Evolutionary conservation across 1,140 invertebrate species (phyloP), one percentile per base, ranked within the genome.

Genomic region (Conus betulinus): DNA sequence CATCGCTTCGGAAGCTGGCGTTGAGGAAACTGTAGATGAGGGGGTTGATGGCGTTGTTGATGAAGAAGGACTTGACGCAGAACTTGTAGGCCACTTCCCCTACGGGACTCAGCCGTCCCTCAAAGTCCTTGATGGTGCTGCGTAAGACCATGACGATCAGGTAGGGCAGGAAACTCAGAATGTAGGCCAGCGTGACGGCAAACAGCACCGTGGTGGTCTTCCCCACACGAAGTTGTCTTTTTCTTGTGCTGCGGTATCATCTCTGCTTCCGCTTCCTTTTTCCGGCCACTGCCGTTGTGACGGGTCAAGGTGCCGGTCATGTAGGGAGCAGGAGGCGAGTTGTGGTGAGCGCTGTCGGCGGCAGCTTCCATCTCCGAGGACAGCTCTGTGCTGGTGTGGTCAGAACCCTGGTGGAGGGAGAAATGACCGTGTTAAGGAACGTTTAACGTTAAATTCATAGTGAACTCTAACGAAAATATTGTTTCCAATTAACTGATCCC

Each of bases 11-110:
- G 88, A 93, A 93, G 57, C 89, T 90, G 23, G 91, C 87, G 87
- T 93, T 93, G 39, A 93, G 88, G 87, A 93, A 93, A 84, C 92
- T 93, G 89, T 93, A 93, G 39, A 93, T 92, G 39, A 93, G 51
- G 5, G 93, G 93, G 89, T 93, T 93, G 53, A 93, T 92, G 52
- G 93, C 93, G 87, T 93, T 93, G 89, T 93, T 93, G 82, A 93
- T 92, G 91, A 93, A 93, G 87, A 93, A 93, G 1, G 93, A 93
- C 82, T 93, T 93, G 20, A 93, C 91, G 76, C 91, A 92, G 60
- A 93, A 92, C 89, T 93, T 93, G 87, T 93, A 93, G n/a, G 91
- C 85, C 51, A 94, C 89, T 89, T 94, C 91, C 27, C 91, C 88
- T 6, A 88, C 87, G 0, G 90, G 91, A 86, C 87, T 89, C 51